phyloP scores from a whole-genome alignment of 2,113 vertebrate genomes.

The Pantherophis guttatus region DNA sequence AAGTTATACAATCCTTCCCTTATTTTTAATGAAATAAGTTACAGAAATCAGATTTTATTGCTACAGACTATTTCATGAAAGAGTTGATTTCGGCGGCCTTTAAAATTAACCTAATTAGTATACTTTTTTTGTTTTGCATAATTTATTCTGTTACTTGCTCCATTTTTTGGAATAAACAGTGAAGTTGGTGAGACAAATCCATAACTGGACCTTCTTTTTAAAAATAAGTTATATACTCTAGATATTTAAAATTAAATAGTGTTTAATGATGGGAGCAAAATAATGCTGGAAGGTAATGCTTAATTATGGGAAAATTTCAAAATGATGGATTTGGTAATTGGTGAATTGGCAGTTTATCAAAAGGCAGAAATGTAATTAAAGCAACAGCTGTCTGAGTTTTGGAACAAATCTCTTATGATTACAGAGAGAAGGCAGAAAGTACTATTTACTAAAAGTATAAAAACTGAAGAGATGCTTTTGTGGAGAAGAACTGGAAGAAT shows the following conservation, averaged over 20 bases:
- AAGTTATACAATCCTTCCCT: neutral
- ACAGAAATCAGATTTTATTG: neutral
- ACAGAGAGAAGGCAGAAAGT: neutral
- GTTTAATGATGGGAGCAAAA: neutral
- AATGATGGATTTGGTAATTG: conserved; percentile 1
- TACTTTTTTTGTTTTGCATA: neutral
- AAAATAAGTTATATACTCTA: neutral
- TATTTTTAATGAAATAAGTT: neutral
- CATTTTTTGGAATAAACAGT: neutral
- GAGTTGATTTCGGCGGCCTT: neutral
- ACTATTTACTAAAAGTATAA: neutral
- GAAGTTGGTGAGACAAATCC: neutral
- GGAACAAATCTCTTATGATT: neutral
- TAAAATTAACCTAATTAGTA: neutral
- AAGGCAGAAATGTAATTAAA: conserved; percentile 21
- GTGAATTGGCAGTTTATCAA: neutral
- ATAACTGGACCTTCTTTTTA: neutral
- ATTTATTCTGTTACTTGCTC: neutral
- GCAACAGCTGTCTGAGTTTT: neutral
- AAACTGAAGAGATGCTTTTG: neutral
- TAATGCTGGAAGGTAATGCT: neutral
- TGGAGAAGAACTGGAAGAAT: neutral
- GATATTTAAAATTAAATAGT: neutral
- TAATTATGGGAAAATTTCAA: neutral
- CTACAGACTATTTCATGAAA: neutral